Evolutionary conservation across 2,797 vertebrate species (phyloP), one percentile per base, ranked within the genome.

Genomic region (Muscicapa comitata): DNA sequence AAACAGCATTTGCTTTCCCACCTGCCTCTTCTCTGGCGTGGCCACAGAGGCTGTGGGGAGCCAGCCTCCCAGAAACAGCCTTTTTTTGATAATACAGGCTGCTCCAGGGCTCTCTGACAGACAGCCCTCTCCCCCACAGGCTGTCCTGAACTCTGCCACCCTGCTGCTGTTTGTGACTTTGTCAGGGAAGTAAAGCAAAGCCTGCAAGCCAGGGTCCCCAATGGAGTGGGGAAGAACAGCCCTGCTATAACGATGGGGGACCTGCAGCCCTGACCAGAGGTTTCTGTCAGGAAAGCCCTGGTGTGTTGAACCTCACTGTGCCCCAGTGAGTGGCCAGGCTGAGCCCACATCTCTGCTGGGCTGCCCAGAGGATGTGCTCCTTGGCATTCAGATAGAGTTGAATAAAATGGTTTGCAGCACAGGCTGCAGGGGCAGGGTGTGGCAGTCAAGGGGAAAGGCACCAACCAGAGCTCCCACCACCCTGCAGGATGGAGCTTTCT

Each of bases 181-280:
- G n/a, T 38, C 2, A 4, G 21, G 35, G 40, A 40, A 26, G 35
- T 10, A 76, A 33, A 61, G 53, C 9, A 68, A 63, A 87, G 10
- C 0, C 0, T 42, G 28, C 28, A 55, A 83, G 31, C 33, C 10
- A 2, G 5, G 35, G 43, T 63, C 40, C 19, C 0, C 0, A 29
- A 26, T 0, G 3, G 54, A 86, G 37, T 0, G 0, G 15, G 28
- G 17, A 77, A 45, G 57, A 37, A 50, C 43, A 55, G 16, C 13
- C 38, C 77, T 42, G n/a, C 1, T 3, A 13, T 1, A 6, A 57
- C 62, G 12, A 2, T 3, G 11, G 18, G 16, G 25, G 13, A 61
- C 21, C 38, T 12, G 15, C 26, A 48, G 58, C 19, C 33, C 50
- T 24, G 18, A 21, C 1, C 11, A 55, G 37, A 68, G 26, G 20